These are phyloP conservation scores for Catostomus latipinnis DNA, from an alignment of 2,797 vertebrate species.

Conservation along the genomic window DNA sequence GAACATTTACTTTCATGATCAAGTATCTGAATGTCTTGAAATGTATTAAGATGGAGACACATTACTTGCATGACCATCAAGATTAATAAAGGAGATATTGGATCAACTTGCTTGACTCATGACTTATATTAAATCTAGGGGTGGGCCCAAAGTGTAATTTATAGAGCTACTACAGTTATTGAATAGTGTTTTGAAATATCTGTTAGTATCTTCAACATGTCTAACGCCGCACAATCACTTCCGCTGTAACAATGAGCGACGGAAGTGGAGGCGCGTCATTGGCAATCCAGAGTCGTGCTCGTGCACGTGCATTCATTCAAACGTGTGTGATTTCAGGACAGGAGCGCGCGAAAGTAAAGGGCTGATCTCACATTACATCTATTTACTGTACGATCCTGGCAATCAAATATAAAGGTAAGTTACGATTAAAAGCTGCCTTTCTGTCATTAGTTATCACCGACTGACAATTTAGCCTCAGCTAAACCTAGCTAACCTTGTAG, in stretches of 20 bases:
- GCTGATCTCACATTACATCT: background rate
- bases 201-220: background rate
- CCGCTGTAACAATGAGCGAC: background rate
- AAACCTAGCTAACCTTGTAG: constrained; percentile 9
- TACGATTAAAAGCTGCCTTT: background rate
- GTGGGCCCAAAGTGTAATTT: no score
- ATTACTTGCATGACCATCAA: no score
- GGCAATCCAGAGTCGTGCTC: background rate
- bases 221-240: background rate
- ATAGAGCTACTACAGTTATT: no score
- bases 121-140: no score
- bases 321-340: constrained; percentile 15
- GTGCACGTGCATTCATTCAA: constrained; percentile 35
- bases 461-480: background rate
- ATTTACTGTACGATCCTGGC: background rate
- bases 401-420: constrained; percentile 16
- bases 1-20: no score
- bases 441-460: background rate
- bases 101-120: no score
- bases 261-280: constrained; percentile 39
- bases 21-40: no score
- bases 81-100: no score
- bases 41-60: no score
- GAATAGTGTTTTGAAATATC: no score
- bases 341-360: constrained; percentile 21